These are phyloP conservation scores for Gobio occitaniae DNA, from an alignment of 2,797 vertebrate genomes.

Conservation along the genomic window DNA sequence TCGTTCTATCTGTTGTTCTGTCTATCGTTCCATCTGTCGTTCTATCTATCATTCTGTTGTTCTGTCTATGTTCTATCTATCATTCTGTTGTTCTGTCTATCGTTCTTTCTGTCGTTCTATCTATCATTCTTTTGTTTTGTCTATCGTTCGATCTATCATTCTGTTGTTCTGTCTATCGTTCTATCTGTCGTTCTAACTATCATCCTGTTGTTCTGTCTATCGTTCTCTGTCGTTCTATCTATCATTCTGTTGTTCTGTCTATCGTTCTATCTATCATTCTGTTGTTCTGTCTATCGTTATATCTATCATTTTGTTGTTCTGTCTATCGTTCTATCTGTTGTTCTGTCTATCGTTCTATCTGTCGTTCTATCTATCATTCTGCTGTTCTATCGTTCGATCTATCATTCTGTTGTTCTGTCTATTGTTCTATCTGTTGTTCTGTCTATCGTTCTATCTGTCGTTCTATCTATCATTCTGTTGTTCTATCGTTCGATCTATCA, in stretches of 20 bases:
- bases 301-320: neutral
- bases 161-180: fast-evolving
- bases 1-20: fast-evolving
- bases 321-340: fast-evolving
- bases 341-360: neutral
- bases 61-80: neutral
- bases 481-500: neutral
- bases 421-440: fast-evolving
- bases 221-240: neutral
- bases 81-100: neutral
- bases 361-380: neutral
- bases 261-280: too few relatives aligned
- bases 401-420: fast-evolving
- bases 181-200: neutral
- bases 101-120: neutral
- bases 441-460: neutral
- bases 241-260: neutral
- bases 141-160: neutral
- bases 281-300: neutral
- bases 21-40: neutral
- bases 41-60: neutral
- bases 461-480: fast-evolving
- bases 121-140: too few relatives aligned
- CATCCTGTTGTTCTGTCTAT: too few relatives aligned
- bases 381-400: neutral